Conservation (phyloP, 2,113 vertebrate genomes). For the Corydoras maculifer region DNA sequence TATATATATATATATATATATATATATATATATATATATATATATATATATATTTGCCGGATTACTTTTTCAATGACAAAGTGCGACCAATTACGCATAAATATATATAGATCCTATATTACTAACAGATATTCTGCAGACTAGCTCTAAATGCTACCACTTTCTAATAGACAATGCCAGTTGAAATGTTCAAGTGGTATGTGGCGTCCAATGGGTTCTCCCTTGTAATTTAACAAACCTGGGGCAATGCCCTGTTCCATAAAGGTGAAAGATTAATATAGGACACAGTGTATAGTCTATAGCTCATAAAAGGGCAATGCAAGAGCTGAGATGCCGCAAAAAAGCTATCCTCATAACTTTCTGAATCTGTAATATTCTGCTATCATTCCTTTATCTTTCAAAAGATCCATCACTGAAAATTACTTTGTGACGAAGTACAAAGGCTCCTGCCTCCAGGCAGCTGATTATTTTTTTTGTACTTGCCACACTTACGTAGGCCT, state of each 20-base stretch:
- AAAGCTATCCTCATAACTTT: slow-evolving; percentile 20
- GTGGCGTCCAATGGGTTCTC: slow-evolving; percentile 30
- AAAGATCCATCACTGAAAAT: slow-evolving; percentile 35
- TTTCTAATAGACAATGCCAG: slow-evolving; percentile 30
- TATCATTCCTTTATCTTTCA: slow-evolving; percentile 38
- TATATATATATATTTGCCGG: too few species aligned
- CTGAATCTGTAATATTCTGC: slow-evolving; percentile 26
- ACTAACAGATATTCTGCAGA: too few species aligned
- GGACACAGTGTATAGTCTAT: slow-evolving; percentile 14
- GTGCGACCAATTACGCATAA: too few species aligned
- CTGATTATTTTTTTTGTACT: slow-evolving; percentile 2
- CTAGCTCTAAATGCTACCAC: slow-evolving; percentile 1
- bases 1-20: too few species aligned
- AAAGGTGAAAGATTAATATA: slow-evolving; percentile 40
- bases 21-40: too few species aligned
- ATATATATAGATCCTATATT: too few species aligned
- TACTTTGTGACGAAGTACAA: slow-evolving; percentile 32
- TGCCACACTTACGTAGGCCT: neutral
- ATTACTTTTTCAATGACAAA: too few species aligned
- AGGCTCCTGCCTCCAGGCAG: slow-evolving; percentile 13
- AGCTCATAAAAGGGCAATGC: slow-evolving; percentile 25
- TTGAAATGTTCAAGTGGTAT: slow-evolving; percentile 38
- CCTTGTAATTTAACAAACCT: slow-evolving; percentile 31
- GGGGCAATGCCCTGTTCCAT: slow-evolving; percentile 25
- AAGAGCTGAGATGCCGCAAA: neutral